Evolutionary conservation across 2,888 invertebrate species (phyloP).

Genomic region (Sussaba pulchella): DNA sequence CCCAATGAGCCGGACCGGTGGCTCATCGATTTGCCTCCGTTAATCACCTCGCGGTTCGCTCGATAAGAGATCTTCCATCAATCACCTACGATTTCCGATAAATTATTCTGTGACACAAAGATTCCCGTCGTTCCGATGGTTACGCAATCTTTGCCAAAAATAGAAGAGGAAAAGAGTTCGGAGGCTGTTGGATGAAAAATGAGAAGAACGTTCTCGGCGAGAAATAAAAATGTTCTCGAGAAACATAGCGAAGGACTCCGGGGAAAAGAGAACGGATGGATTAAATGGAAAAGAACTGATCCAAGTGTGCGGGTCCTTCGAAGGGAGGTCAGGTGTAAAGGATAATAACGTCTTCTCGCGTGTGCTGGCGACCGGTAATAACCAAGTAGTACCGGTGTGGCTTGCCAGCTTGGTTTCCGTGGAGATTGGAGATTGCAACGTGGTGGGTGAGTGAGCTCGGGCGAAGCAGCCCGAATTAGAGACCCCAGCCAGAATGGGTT

Average conservation of each 20-base stretch:
- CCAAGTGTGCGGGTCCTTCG: background rate
- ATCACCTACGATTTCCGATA: background rate
- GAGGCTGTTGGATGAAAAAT: too few relatives aligned
- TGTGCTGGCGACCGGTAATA: slow-evolving; percentile 78
- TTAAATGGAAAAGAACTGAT: slow-evolving; percentile 3
- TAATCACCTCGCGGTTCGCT: slow-evolving; percentile 10
- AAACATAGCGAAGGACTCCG: background rate
- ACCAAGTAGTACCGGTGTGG: slow-evolving; percentile 75
- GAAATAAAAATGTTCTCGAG: background rate
- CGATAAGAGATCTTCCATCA: background rate
- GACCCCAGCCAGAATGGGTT: slow-evolving; percentile 31
- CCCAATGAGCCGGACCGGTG: slow-evolving; percentile 30
- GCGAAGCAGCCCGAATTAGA: slow-evolving; percentile 37
- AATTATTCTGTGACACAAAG: background rate
- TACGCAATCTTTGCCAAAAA: background rate
- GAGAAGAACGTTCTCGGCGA: too few relatives aligned
- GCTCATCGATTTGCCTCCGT: slow-evolving; percentile 37
- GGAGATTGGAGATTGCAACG: slow-evolving; percentile 49
- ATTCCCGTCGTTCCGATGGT: background rate
- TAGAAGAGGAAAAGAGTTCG: background rate
- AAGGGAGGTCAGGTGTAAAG: slow-evolving; percentile 71
- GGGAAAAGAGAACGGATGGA: background rate
- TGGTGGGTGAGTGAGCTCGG: slow-evolving; percentile 36
- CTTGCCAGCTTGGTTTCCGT: slow-evolving; percentile 34
- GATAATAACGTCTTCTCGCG: slow-evolving; percentile 79